Evolutionary conservation across 1,140 invertebrate genomes (phyloP).

Genomic region (Vanessa atalanta): DNA sequence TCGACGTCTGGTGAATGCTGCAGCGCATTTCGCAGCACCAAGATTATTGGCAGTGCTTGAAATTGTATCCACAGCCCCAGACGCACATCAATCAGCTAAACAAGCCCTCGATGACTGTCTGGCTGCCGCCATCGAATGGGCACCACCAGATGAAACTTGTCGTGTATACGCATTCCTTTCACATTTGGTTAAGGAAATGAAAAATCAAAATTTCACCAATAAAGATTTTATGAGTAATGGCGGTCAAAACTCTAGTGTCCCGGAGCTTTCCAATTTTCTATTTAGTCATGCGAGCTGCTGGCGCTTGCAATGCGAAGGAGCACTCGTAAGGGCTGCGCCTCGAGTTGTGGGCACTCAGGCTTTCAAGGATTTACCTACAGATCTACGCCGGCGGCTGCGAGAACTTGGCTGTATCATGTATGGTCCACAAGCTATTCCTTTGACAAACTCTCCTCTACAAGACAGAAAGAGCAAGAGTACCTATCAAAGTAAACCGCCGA

Average conservation of each 20-base stretch:
- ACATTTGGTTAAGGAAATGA: slow-evolving; percentile 47
- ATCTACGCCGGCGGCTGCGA: slow-evolving; percentile 56
- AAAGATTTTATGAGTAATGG: slow-evolving; percentile 54
- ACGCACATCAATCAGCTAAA: slow-evolving; percentile 47
- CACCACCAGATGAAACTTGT: slow-evolving; percentile 61
- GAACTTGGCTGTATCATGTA: slow-evolving; percentile 71
- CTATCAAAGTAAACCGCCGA: slow-evolving; percentile 31
- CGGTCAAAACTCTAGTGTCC: slow-evolving; percentile 32
- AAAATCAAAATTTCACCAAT: slow-evolving; percentile 46
- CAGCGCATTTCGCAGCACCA: slow-evolving; percentile 60
- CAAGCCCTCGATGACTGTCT: slow-evolving; percentile 63
- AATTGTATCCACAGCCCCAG: slow-evolving; percentile 33
- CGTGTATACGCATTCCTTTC: slow-evolving; percentile 58
- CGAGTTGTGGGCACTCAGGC: slow-evolving; percentile 59
- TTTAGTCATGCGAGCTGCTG: slow-evolving; percentile 50
- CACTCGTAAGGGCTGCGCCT: slow-evolving; percentile 57
- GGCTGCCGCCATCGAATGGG: slow-evolving; percentile 62
- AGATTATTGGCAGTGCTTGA: slow-evolving; percentile 50
- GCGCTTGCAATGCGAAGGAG: slow-evolving; percentile 58
- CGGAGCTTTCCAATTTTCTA: slow-evolving; percentile 44
- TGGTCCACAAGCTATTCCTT: slow-evolving; percentile 47
- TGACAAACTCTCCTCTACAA: slow-evolving; percentile 39
- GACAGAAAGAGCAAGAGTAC: slow-evolving; percentile 44
- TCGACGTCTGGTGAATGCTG: slow-evolving; percentile 60
- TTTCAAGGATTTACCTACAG: slow-evolving; percentile 61